Evolutionary conservation across 2,888 invertebrate genomes (phyloP).

Genomic region (Drosophila sordidula): DNA sequence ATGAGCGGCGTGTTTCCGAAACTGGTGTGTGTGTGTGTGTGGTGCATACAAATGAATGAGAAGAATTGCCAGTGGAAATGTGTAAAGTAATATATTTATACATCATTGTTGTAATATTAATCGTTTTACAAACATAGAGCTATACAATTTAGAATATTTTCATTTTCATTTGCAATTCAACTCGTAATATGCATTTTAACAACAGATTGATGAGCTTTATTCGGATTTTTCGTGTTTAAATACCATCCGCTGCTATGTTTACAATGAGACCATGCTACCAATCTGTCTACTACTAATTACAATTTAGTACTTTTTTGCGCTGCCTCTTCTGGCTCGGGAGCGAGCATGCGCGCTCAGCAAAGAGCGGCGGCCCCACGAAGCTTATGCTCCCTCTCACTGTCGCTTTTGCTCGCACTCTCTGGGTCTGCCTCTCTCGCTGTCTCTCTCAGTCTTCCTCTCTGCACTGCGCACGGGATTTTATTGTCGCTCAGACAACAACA

Average conservation of each 20-base stretch:
- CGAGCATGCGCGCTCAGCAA: conserved; percentile 71
- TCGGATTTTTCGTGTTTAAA: conserved; percentile 1
- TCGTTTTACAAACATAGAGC: not conserved
- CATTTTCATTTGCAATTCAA: not conserved
- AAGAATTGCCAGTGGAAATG: conserved; percentile 2
- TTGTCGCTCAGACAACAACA: conserved; percentile 70
- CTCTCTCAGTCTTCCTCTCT: conserved; percentile 7
- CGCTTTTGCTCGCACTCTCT: conserved; percentile 3
- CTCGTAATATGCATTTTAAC: not conserved
- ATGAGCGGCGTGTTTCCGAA: conserved; percentile 59
- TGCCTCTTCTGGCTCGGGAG: conserved; percentile 41
- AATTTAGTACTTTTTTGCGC: conserved; percentile 53
- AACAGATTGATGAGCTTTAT: not conserved
- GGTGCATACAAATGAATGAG: not conserved
- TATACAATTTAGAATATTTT: not conserved
- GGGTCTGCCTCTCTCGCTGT: too few species aligned
- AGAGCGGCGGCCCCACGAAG: conserved; percentile 42
- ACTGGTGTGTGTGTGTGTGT: conserved; percentile 5
- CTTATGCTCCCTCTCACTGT: conserved; percentile 18
- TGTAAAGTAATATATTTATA: conserved; percentile 4
- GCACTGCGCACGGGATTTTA: conserved; percentile 58
- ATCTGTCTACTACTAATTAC: conserved; percentile 59
- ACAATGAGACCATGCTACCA: conserved; percentile 6
- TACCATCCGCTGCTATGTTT: conserved; percentile 16
- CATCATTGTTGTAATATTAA: too few species aligned